Evolutionary conservation across 2,113 vertebrate species (phyloP), one percentile per base, ranked within the genome.

Genomic region (Brachyhypopomus occidentalis): DNA sequence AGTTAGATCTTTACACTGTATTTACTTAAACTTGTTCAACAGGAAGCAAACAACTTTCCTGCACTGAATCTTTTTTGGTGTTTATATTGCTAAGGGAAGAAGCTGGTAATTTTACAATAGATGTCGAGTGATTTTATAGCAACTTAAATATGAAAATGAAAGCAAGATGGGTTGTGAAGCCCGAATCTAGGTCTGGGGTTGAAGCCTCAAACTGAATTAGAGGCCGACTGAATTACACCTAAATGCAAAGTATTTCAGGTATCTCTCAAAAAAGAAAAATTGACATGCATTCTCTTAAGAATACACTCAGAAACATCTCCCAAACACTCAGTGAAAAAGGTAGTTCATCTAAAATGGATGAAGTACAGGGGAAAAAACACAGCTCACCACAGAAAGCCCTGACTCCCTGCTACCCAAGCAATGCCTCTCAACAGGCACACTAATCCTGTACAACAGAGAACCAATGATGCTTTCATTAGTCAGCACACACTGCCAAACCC

Each of bases 261-360:
- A 70, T 41, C 36, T 70, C 34, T 70, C 19, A 70, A 70, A 70
- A 41, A 70, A 14, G 45, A 52, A 52, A n/a, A 64, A 69, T 48
- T 55, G 45, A 76, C 19, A 79, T 30, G 56, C 72, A 45, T 56
- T 66, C 45, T 23, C 62, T 74, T 16, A 67, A 45, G 36, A 27
- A 64, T 45, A 75, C 64, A 70, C 64, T 79, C 30, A 59, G 63
- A 75, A 60, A 38, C 52, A 56, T 71, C 72, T 78, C 38, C 36
- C 67, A 41, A 45, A 79, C 30, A 45, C n/a, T 12, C 55, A 58
- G 17, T 71, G 77, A 66, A 74, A 73, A 70, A 78, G 55, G 55
- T 36, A 45, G 63, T 30, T 66, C 72, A 80, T 80, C 22, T 72
- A 63, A 80, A 80, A 73, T 80, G 59, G 38, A 80, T 80, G 78